Percentiles rank a stretch among this genome's conserved stretches.
phyloP scores from a whole-genome alignment of 2,888 invertebrate genomes.

The Drosophila neotestacea region DNA sequence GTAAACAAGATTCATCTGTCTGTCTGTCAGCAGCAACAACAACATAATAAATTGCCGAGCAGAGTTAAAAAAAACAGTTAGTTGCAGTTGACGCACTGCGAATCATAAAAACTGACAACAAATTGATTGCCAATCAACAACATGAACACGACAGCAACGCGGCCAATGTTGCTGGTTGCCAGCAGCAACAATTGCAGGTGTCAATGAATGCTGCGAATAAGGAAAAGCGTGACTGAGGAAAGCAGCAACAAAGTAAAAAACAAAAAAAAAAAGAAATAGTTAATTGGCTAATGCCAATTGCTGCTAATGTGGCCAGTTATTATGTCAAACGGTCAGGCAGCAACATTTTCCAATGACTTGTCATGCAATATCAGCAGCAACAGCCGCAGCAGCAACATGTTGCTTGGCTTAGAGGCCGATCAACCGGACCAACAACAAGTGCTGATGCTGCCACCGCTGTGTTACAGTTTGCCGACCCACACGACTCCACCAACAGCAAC shows the following conservation, averaged over 20 bases:
- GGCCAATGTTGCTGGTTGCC: constrained; percentile 20
- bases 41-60: constrained; percentile 64
- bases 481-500: constrained; percentile 36
- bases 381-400: constrained; percentile 22
- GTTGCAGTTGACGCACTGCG: constrained; percentile 74
- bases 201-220: constrained; percentile 80
- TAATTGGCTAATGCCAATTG: constrained; percentile 80
- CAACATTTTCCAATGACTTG: constrained; percentile 65
- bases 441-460: constrained; percentile 39
- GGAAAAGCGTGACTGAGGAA: constrained; percentile 74
- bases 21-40: constrained; percentile 39
- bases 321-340: constrained; percentile 77
- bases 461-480: constrained; percentile 77
- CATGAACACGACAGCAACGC: constrained; percentile 74
- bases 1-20: constrained; percentile 42
- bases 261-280: constrained; percentile 59
- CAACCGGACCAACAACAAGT: constrained; percentile 60
- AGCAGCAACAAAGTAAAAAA: constrained; percentile 41
- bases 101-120: constrained; percentile 80
- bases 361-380: constrained; percentile 52
- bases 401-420: constrained; percentile 35
- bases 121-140: constrained; percentile 80
- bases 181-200: constrained; percentile 73
- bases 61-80: constrained; percentile 64
- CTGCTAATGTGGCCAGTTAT: constrained; percentile 81